Conservation (phyloP, 1,140 invertebrate genomes). For the Drosophila auraria region DNA sequence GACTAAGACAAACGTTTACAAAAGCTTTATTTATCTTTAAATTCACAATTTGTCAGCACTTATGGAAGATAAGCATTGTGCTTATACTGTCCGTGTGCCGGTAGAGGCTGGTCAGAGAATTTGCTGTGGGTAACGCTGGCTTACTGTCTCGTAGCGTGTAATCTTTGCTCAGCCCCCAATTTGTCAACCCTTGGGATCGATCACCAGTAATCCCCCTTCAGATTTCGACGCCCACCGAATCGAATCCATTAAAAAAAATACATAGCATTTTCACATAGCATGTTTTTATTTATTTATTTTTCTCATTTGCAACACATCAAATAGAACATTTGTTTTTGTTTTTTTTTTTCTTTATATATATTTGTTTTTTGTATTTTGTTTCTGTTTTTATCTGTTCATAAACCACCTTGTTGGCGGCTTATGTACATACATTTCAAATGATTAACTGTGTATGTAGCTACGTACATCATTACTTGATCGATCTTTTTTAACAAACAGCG, state of each 20-base stretch:
- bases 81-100: no score
- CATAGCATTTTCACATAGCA: conserved; percentile 61
- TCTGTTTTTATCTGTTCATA: conserved; percentile 35
- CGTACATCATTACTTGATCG: conserved; percentile 16
- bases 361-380: conserved; percentile 35
- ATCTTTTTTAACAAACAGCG: conserved; percentile 70
- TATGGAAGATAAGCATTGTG: no score
- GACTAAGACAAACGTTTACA: no score
- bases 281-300: conserved; percentile 58
- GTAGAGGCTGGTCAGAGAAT: no score
- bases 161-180: no score
- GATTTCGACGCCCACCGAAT: neutral
- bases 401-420: conserved; percentile 31
- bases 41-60: no score
- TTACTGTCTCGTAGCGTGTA: no score
- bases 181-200: no score
- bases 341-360: conserved; percentile 27
- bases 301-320: conserved; percentile 78
- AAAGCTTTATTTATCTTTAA: no score
- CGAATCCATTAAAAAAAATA: conserved; percentile 3
- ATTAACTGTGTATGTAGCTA: conserved; percentile 48
- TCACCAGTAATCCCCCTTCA: no score
- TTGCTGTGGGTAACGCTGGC: no score
- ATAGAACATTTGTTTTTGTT: conserved; percentile 66
- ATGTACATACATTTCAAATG: conserved; percentile 11